Evolutionary conservation across 2,113 vertebrate species (phyloP), one percentile per base, ranked within the genome.

Genomic region (Progne subis): DNA sequence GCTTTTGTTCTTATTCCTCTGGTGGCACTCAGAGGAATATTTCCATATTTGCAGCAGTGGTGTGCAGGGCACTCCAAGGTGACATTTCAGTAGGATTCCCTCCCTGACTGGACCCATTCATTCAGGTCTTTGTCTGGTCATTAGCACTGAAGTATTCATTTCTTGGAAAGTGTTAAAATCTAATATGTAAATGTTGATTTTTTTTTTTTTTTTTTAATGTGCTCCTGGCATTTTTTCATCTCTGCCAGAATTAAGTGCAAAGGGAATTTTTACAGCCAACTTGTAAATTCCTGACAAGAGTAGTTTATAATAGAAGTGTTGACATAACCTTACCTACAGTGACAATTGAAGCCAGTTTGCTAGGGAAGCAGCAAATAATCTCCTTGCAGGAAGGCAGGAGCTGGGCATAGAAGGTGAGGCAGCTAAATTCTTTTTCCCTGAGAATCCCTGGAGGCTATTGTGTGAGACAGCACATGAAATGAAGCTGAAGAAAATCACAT

Each of bases 221-320:
- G 71, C 72, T 96, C 71, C 60, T 59, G 91, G 91, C 86, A 21
- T n/a, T 94, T 95, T 90, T 91, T 91, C 25, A 47, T 91, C 87
- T 83, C 24, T 71, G 68, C 71, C 87, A 92, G 82, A 90, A 96
- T 94, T 86, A 92, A 94, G 82, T 82, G 92, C 92, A 96, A 94
- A 95, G 92, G 85, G 94, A 94, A 90, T 97, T 95, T 96, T 96
- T 95, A 95, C 93, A 88, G 94, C 71, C 23, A 0, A 95, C 96
- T 95, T 96, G 96, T 97, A 97, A 96, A 97, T 96, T 96, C 96
- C 96, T 91, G 79, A 94, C 95, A 93, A 95, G 92, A 92, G 60
- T 71, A 95, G 95, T 96, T 97, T 91, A 95, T 95, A 97, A 96
- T 96, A 90, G 92, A 91, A 81, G 94, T 95, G 95, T 97, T 96